phyloP scores from a whole-genome alignment of 1,140 invertebrate genomes.

The Aporrectodea caliginosa region DNA sequence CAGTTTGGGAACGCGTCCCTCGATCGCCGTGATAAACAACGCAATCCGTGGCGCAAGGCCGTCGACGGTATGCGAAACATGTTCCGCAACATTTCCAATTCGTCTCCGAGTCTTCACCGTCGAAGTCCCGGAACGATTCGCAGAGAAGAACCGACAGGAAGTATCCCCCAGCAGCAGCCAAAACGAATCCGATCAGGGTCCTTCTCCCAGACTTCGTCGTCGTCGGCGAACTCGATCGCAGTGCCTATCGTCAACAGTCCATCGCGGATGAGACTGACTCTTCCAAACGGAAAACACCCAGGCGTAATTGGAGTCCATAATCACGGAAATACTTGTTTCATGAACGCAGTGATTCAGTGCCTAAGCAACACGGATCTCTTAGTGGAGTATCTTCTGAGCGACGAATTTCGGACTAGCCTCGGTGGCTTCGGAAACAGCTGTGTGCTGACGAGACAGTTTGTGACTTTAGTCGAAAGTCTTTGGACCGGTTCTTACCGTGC shows the following conservation, averaged over 20 bases:
- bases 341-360: constrained; percentile 92
- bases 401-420: constrained; percentile 61
- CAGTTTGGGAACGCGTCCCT: not conserved
- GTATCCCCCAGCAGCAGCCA: too few species aligned
- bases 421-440: constrained; percentile 55
- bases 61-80: not conserved
- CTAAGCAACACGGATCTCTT: constrained; percentile 87
- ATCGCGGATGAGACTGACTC: not conserved
- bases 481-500: constrained; percentile 86
- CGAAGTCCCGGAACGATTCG: not conserved
- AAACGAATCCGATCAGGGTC: too few species aligned
- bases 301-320: constrained; percentile 60
- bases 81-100: not conserved
- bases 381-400: constrained; percentile 90
- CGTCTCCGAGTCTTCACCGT: not conserved
- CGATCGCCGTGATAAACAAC: not conserved
- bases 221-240: not conserved
- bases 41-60: not conserved
- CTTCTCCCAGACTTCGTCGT: too few species aligned
- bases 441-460: constrained; percentile 84
- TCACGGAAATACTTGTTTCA: constrained; percentile 94
- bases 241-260: not conserved
- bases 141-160: too few species aligned
- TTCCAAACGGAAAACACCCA: constrained; percentile 28
- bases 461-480: constrained; percentile 79